Evolutionary conservation across 2,888 invertebrate species (phyloP), one percentile per base, ranked within the genome.

Genomic region (Tenthredo scrophulariae): DNA sequence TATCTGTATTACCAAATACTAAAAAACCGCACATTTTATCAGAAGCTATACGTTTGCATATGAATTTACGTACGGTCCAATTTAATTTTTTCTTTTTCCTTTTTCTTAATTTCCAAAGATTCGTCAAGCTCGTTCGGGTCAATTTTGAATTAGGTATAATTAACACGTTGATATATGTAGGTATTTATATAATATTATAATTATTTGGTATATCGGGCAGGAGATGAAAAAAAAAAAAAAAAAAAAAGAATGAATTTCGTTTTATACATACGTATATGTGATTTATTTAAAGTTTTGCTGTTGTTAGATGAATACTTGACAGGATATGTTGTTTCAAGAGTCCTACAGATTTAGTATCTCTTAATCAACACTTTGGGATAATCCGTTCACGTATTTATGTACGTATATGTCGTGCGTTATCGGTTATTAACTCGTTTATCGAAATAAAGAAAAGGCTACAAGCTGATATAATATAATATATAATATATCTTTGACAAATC

Each of bases 261-360:
- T 54, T 9, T 50, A 33, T 77, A 77, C 7, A 54, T 46, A 74
- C 18, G n/a, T 37, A 43, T 46, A 22, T 88, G 87, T 89, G 86
- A 88, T 88, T 89, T 88, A 88, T 88, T 89, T 87, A 85, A 86
- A 88, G 86, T 88, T 88, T 88, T 88, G 88, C 88, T 89, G 88
- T 89, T 89, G 87, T 88, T 88, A 89, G 87, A 87, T 88, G 86
- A 88, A 86, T 88, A 88, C 54, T 80, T 22, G 40, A 54, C 54
- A 33, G 70, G 70, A 70, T 70, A 33, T 75, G 46, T 43, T 43
- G 75, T 75, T 75, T 75, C 75, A 75, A 40, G 75, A 62, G 62
- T 26, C 22, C 10, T 26, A 13, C 26, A 62, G 22, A 22, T 62
- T 10, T 0, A 26, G 4, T 62, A 62, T 26, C 62, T 62, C 62